Evolutionary conservation across 2,888 invertebrate species (phyloP).

Genomic region (Ornithoptera priamus): DNA sequence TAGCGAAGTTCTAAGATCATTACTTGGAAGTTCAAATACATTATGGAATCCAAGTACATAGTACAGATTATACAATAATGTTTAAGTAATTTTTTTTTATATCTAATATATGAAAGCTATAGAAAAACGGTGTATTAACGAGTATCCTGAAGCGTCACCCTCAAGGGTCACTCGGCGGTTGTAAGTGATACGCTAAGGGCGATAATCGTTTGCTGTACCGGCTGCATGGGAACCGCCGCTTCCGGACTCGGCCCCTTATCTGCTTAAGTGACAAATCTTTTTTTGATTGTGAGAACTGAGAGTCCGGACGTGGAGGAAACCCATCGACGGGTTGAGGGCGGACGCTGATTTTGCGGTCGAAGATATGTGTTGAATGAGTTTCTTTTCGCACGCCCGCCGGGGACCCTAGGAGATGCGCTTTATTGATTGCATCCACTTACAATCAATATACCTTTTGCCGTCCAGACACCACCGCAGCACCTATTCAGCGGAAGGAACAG

Average conservation of each 20-base stretch:
- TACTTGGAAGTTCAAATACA: too few relatives aligned
- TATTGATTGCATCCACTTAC: constrained; percentile 6
- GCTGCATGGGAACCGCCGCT: constrained; percentile 64
- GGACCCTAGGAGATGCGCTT: constrained; percentile 23
- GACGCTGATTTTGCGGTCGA: constrained; percentile 39
- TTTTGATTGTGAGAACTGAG: constrained; percentile 75
- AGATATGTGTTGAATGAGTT: constrained; percentile 29
- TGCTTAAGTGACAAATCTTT: constrained; percentile 75
- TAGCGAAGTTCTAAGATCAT: too few relatives aligned
- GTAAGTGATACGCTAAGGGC: constrained; percentile 57
- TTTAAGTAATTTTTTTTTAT: too few relatives aligned
- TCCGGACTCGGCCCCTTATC: constrained; percentile 54
- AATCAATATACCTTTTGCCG: too few relatives aligned
- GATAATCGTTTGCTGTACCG: constrained; percentile 66
- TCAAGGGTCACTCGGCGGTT: constrained; percentile 61
- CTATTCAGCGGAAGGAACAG: too few relatives aligned
- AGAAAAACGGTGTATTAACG: constrained; percentile 4
- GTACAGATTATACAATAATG: too few relatives aligned
- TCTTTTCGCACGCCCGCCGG: constrained; percentile 25
- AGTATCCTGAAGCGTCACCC: constrained; percentile 47
- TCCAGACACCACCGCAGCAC: too few relatives aligned
- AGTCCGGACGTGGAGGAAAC: constrained; percentile 46
- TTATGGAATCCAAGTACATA: too few relatives aligned
- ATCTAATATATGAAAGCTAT: too few relatives aligned
- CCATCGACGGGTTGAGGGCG: constrained; percentile 42